phyloP scores from a whole-genome alignment of 2,113 vertebrate genomes.

The Sisor rabdophorus region DNA sequence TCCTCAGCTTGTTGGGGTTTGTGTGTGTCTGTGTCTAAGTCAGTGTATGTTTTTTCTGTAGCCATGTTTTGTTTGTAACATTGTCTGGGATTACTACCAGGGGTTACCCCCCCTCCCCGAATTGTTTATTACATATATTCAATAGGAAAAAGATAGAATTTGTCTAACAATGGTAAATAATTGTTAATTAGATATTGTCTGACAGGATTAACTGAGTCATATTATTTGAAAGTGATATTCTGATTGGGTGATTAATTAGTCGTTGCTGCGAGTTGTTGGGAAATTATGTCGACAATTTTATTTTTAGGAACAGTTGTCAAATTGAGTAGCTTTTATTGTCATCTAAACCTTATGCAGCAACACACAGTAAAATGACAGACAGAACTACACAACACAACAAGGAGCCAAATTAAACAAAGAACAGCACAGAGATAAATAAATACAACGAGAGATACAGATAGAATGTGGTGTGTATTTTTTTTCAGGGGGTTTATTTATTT shows the following conservation, averaged over 20 bases:
- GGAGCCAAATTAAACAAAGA: not conserved
- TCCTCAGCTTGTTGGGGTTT: not conserved
- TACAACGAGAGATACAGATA: not conserved
- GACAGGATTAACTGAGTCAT: constrained; percentile 44
- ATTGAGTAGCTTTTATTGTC: too few relatives aligned
- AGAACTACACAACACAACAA: too few relatives aligned
- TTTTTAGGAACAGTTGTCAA: constrained; percentile 8
- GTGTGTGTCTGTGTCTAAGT: constrained; percentile 18
- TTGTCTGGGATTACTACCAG: constrained; percentile 42
- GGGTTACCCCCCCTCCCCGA: constrained; percentile 11
- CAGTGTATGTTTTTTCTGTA: not conserved
- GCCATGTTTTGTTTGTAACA: constrained; percentile 43
- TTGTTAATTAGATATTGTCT: constrained; percentile 49
- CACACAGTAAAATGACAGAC: too few relatives aligned
- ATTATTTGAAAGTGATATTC: constrained; percentile 40
- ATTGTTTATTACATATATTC: constrained; percentile 46
- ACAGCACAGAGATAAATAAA: not conserved
- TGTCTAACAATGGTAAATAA: constrained; percentile 37
- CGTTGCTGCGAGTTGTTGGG: constrained; percentile 15
- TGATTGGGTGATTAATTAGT: constrained; percentile 42
- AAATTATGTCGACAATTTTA: not conserved
- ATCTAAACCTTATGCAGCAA: too few relatives aligned
- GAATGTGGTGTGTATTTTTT: not conserved
- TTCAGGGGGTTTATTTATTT: not conserved
- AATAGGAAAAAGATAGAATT: constrained; percentile 21